A percentile compares a stretch with the other conserved stretches of the same genome.
phyloP scores from a whole-genome alignment of 1,140 invertebrate genomes.

The Chironomus tepperi region DNA sequence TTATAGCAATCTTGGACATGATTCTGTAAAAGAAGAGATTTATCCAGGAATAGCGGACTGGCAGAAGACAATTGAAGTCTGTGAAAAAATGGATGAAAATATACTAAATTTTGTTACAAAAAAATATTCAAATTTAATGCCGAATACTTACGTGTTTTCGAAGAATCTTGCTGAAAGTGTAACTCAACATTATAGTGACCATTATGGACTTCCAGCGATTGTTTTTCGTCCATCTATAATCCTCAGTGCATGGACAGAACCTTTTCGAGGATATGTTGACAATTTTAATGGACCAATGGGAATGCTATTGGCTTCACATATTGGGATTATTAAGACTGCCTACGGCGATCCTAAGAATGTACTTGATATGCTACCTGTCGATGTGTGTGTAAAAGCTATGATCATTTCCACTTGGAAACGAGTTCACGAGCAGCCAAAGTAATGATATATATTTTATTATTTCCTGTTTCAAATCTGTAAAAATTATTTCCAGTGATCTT shows the following conservation, averaged over 20 bases:
- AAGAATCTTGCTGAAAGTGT: constrained; percentile 68
- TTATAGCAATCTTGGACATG: constrained; percentile 67
- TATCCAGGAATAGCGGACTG: constrained; percentile 77
- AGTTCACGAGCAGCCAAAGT: neutral
- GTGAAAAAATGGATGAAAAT: constrained; percentile 62
- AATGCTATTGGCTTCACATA: constrained; percentile 58
- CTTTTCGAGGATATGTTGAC: constrained; percentile 35
- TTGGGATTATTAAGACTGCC: constrained; percentile 64
- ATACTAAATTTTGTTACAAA: constrained; percentile 53
- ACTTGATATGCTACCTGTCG: constrained; percentile 79
- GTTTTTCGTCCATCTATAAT: constrained; percentile 82
- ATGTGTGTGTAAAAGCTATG: constrained; percentile 72
- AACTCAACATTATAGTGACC: constrained; percentile 51
- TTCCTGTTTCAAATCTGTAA: too few species aligned
- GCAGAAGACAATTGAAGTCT: constrained; percentile 71
- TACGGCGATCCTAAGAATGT: constrained; percentile 50
- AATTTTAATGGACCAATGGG: constrained; percentile 73
- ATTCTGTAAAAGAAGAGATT: constrained; percentile 60
- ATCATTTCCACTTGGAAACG: constrained; percentile 63
- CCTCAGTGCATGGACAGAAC: neutral
- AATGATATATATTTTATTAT: neutral
- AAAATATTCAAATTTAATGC: constrained; percentile 47
- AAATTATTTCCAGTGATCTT: neutral
- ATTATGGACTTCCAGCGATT: constrained; percentile 62
- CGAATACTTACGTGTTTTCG: constrained; percentile 74